Evolutionary conservation across 2,888 invertebrate genomes (phyloP).

Genomic region (Aphidius colemani): DNA sequence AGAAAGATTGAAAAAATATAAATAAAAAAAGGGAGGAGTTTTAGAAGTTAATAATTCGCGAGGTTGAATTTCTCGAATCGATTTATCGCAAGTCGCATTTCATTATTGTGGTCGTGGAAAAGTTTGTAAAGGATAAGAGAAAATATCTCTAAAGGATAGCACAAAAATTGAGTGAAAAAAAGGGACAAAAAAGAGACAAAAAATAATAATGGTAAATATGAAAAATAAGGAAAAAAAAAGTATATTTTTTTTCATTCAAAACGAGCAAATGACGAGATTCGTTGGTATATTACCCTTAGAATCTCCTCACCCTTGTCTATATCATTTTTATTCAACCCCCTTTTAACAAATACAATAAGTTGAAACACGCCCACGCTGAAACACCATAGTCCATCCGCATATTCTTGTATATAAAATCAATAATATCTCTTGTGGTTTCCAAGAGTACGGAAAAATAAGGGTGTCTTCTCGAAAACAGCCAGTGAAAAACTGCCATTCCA

Average conservation of each 20-base stretch:
- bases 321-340: constrained; percentile 19
- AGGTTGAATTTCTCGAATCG: constrained; percentile 24
- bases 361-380: constrained; percentile 36
- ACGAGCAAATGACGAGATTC: constrained; percentile 51
- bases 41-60: constrained; percentile 26
- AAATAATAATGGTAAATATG: constrained; percentile 4
- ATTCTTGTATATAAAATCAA: constrained; percentile 57
- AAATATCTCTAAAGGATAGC: constrained; percentile 32
- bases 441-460: constrained; percentile 48
- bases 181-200: neutral
- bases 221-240: constrained; percentile 4
- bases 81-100: constrained; percentile 16
- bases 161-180: constrained; percentile 17
- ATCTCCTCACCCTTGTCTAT: constrained; percentile 6
- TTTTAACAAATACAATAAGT: constrained; percentile 27
- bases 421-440: constrained; percentile 58
- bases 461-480: constrained; percentile 3
- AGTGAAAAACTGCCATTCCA: constrained; percentile 12
- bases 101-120: neutral
- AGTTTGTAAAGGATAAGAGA: too few species aligned
- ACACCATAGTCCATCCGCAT: constrained; percentile 37
- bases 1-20: neutral
- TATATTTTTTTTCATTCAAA: constrained; percentile 34
- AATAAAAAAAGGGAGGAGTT: constrained; percentile 1
- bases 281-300: constrained; percentile 1